These are phyloP conservation scores for Ptiloglossa arizonensis DNA, from an alignment of 1,140 invertebrate species.

Conservation along the genomic window DNA sequence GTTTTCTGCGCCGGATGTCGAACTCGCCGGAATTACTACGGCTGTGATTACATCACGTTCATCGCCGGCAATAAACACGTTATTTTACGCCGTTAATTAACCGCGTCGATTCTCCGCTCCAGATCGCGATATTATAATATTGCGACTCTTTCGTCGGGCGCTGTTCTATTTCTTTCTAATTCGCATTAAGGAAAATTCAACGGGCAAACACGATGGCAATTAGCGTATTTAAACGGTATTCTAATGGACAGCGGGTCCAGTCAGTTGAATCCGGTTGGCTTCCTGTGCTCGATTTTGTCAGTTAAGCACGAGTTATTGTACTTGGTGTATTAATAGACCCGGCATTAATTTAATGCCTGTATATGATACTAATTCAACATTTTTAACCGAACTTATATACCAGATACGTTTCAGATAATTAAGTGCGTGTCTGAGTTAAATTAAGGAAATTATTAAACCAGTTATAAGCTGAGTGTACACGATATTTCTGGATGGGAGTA, in stretches of 20 bases:
- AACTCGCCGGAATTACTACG: not conserved
- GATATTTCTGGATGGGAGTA: too few relatives aligned
- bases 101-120: not conserved
- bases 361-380: not conserved
- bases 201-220: not conserved
- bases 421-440: not conserved
- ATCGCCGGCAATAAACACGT: slow-evolving; percentile 3
- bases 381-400: not conserved
- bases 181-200: not conserved
- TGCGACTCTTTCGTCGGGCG: not conserved
- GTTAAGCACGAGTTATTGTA: not conserved
- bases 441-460: not conserved
- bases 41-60: slow-evolving; percentile 20
- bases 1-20: slow-evolving; percentile 5
- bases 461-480: not conserved
- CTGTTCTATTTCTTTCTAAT: not conserved
- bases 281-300: not conserved
- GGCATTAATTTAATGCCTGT: not conserved
- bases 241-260: slow-evolving; percentile 25
- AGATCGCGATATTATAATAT: slow-evolving; percentile 20
- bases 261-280: slow-evolving; percentile 21
- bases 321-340: not conserved
- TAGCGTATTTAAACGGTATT: slow-evolving; percentile 3
- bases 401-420: not conserved
- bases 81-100: slow-evolving; percentile 38